Evolutionary conservation across 2,888 invertebrate species (phyloP), one percentile per base, ranked within the genome.

Genomic region (Hecatera dysodea): DNA sequence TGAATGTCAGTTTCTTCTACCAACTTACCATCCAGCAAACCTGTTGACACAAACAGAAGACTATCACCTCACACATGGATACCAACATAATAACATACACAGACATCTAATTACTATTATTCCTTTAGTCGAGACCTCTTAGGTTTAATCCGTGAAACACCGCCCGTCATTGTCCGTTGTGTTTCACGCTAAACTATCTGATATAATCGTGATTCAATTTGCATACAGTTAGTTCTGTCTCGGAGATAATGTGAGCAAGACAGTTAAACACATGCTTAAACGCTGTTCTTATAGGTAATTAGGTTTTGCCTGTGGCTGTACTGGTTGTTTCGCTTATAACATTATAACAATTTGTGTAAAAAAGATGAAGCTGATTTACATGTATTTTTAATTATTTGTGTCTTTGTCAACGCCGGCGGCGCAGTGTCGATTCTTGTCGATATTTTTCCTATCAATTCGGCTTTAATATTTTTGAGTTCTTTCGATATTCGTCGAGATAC

Each of bases 171-270:
- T 78, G 85, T 84, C 59, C 57, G 70, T 27, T 44, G 50, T 78
- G 71, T 72, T 83, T 72, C 75, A 68, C 77, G 80, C 75, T 80
- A 74, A 75, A 75, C 70, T 61, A 63, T 70, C 71, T 67, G 80
- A 79, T 78, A 67, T 67, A 72, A 84, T 84, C 85, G 83, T 84
- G 86, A 86, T 86, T 83, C 75, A 84, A 83, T 84, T 75, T 80
- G 75, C 83, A 79, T 84, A 80, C 77, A 80, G 76, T 82, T 82
- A 82, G 75, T 77, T 73, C 82, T 82, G 68, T 67, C 75, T 67
- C 61, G 62, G 36, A 55, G 70, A 60, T 83, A 84, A 75, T 82
- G 63, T 72, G 53, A 39, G 73, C 71, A 46, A 75, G 75, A 72
- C 82, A 67, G 79, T 73, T 75, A 29, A 82, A 75, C 75, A 81